These are phyloP conservation scores for Caenorhabditis sulstoni DNA, from an alignment of 2,888 invertebrate genomes.

Conservation along the genomic window DNA sequence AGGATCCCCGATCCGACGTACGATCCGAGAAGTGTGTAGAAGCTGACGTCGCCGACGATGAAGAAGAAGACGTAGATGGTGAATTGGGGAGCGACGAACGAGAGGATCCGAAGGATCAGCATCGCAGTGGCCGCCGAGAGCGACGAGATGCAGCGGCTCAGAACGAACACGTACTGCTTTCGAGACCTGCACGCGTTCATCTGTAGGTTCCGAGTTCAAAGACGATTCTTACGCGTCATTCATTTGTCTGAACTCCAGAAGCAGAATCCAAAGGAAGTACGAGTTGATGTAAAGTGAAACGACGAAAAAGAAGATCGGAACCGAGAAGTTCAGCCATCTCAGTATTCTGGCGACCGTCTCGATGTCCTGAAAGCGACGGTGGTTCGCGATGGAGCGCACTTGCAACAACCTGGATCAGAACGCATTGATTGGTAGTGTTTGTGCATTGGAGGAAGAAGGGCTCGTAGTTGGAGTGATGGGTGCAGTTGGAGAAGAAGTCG, in stretches of 20 bases:
- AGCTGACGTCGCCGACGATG: slow-evolving; percentile 31
- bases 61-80: slow-evolving; percentile 22
- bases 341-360: slow-evolving; percentile 5
- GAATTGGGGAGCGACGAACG: neutral
- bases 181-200: slow-evolving; percentile 18
- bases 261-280: slow-evolving; percentile 17
- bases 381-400: neutral
- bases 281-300: slow-evolving; percentile 11
- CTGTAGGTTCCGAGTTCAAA: neutral
- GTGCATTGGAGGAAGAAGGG: slow-evolving; percentile 23
- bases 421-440: slow-evolving; percentile 30
- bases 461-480: slow-evolving; percentile 16
- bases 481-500: slow-evolving; percentile 32
- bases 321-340: slow-evolving; percentile 1
- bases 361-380: slow-evolving; percentile 14
- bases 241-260: slow-evolving; percentile 23
- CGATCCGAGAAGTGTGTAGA: slow-evolving; percentile 33
- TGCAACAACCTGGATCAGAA: slow-evolving; percentile 6
- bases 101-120: neutral
- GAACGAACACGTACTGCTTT: slow-evolving; percentile 36
- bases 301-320: slow-evolving; percentile 19
- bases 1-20: slow-evolving; percentile 27
- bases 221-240: slow-evolving; percentile 11
- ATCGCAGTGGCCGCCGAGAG: slow-evolving; percentile 20
- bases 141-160: slow-evolving; percentile 26